Percentiles rank a stretch among this genome's conserved stretches.
These are phyloP conservation scores for Phodopus roborovskii DNA, from an alignment of 2,113 vertebrate genomes.

Conservation along the genomic window DNA sequence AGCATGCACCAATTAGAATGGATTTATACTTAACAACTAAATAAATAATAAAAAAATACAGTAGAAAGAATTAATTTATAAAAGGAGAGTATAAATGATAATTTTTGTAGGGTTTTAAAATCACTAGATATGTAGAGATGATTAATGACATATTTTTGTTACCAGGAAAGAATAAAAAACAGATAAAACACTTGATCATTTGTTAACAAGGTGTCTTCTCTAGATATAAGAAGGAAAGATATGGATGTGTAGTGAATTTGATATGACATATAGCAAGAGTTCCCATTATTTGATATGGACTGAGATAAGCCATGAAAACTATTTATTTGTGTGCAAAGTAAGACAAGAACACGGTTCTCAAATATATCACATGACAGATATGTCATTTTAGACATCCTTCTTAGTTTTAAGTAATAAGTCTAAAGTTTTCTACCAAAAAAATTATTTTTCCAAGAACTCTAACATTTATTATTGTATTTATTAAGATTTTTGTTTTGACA, in stretches of 20 bases:
- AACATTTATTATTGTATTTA: background rate
- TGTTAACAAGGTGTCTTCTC: background rate
- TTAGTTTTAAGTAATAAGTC: background rate
- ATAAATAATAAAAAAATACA: background rate
- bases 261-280: background rate
- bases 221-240: background rate
- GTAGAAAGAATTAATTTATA: background rate
- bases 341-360: background rate
- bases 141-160: background rate
- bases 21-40: background rate
- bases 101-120: background rate
- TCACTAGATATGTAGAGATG: background rate
- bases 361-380: background rate
- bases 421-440: background rate
- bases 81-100: background rate
- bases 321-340: background rate
- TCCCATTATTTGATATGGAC: background rate
- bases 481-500: background rate
- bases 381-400: background rate
- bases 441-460: background rate
- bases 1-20: background rate
- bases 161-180: background rate
- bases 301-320: background rate
- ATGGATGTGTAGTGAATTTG: background rate
- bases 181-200: background rate